phyloP scores from a whole-genome alignment of 1,140 invertebrate species.

The Tetragnatha versicolor region DNA sequence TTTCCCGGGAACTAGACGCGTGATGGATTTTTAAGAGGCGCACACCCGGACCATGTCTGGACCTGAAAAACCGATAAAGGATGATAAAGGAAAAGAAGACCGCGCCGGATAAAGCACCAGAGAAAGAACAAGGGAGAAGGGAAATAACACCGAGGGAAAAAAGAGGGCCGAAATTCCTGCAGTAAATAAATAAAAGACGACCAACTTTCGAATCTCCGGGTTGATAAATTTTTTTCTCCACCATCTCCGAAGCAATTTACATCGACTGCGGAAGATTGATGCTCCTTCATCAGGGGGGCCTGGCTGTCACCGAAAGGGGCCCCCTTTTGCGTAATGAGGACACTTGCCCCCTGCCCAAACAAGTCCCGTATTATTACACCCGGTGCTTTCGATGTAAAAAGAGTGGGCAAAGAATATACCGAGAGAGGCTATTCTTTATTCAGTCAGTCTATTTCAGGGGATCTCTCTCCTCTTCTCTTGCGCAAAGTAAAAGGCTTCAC shows the following conservation, averaged over 20 bases:
- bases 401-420: not conserved
- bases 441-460: slow-evolving; percentile 36
- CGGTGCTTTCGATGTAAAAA: not conserved
- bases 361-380: not conserved
- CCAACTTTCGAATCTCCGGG: slow-evolving; percentile 7
- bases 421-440: slow-evolving; percentile 45
- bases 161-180: slow-evolving; percentile 12
- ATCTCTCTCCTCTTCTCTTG: too few relatives aligned
- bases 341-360: not conserved
- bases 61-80: slow-evolving; percentile 47
- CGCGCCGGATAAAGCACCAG: not conserved
- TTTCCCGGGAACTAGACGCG: not conserved
- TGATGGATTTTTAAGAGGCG: slow-evolving; percentile 45
- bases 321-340: slow-evolving; percentile 1
- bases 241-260: slow-evolving; percentile 45
- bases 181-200: slow-evolving; percentile 48
- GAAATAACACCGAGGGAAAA: slow-evolving; percentile 14
- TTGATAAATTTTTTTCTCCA: slow-evolving; percentile 13
- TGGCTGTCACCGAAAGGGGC: slow-evolving; percentile 40
- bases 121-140: not conserved
- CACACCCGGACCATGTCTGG: not conserved
- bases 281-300: slow-evolving; percentile 37
- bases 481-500: slow-evolving; percentile 51
- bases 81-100: not conserved
- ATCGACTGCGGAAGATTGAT: slow-evolving; percentile 49